Conservation (phyloP, 2,113 vertebrate genomes). For the Ammodytes marinus region DNA sequence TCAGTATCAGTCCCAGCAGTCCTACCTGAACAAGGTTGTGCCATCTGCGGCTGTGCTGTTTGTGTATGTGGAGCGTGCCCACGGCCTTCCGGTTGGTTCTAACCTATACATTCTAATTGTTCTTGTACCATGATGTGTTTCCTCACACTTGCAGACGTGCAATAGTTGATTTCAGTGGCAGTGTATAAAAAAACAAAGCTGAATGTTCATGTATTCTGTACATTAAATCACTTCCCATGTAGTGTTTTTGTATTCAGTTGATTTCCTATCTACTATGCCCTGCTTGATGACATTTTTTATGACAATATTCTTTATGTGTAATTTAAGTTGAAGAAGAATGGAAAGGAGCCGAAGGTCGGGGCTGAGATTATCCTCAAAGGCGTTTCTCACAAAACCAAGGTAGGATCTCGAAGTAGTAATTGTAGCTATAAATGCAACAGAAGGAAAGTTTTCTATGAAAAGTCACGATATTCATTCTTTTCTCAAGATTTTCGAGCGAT, state of each 20-base stretch:
- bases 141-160: neutral
- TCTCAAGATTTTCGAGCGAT: conserved; percentile 83
- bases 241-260: conserved; percentile 13
- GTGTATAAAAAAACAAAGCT: neutral
- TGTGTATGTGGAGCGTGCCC: conserved; percentile 89
- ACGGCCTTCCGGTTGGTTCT: conserved; percentile 87
- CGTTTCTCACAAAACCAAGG: conserved; percentile 88
- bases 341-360: conserved; percentile 87
- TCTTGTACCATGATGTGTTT: conserved; percentile 27
- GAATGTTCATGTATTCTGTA: neutral
- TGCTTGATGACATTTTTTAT: neutral
- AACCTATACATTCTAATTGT: conserved; percentile 13
- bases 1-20: conserved; percentile 86
- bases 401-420: conserved; percentile 56
- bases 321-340: conserved; percentile 89
- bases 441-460: neutral
- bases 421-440: neutral
- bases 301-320: conserved; percentile 16
- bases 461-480: neutral
- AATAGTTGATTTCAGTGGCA: neutral
- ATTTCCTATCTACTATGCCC: neutral
- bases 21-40: conserved; percentile 87
- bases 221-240: neutral
- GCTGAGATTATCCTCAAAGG: conserved; percentile 85
- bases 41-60: conserved; percentile 88